These are phyloP conservation scores for Maniola jurtina DNA, from an alignment of 1,140 invertebrate genomes.

Conservation along the genomic window DNA sequence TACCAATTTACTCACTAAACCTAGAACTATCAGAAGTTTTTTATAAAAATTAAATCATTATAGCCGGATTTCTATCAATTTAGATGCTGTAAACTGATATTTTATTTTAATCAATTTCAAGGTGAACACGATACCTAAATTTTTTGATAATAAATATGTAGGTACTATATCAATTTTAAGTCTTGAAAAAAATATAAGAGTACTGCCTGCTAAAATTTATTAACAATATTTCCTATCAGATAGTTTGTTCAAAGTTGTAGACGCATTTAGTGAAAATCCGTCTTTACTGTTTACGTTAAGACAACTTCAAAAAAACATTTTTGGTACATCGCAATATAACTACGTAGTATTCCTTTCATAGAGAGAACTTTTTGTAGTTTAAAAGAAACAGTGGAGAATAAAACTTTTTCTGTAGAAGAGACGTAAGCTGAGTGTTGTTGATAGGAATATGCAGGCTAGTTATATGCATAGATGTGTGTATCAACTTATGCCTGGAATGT, in stretches of 20 bases:
- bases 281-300: too few species aligned
- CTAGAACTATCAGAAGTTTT: too few species aligned
- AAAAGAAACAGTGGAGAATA: background rate
- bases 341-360: background rate
- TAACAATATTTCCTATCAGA: background rate
- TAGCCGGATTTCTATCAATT: too few species aligned
- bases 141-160: background rate
- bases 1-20: background rate
- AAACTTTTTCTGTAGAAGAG: background rate
- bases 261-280: too few species aligned
- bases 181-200: background rate
- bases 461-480: conserved; percentile 63
- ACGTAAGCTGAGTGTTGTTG: conserved; percentile 32
- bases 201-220: background rate
- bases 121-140: background rate
- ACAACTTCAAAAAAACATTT: too few species aligned
- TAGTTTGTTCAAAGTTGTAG: too few species aligned
- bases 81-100: too few species aligned
- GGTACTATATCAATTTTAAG: too few species aligned
- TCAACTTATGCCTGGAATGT: conserved; percentile 7
- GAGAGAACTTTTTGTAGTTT: background rate
- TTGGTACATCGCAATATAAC: too few species aligned
- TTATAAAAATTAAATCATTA: too few species aligned
- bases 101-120: too few species aligned
- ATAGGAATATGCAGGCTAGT: conserved; percentile 46